A percentile compares a stretch with the other conserved stretches of the same genome.
Evolutionary conservation across 2,888 invertebrate genomes (phyloP).

Genomic region (Plagodis pulveraria): DNA sequence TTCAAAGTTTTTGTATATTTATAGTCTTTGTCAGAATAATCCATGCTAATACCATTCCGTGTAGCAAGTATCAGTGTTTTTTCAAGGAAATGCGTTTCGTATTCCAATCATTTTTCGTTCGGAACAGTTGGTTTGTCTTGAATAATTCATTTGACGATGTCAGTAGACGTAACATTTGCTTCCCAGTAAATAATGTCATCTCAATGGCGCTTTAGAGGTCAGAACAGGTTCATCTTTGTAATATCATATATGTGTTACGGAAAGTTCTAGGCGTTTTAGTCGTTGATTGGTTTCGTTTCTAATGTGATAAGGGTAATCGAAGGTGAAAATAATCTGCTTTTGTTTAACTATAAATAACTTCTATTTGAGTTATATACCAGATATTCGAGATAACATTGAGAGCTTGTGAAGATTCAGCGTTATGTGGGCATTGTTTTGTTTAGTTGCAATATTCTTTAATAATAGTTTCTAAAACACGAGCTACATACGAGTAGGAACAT

Average conservation of each 20-base stretch:
- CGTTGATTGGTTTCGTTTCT: background rate
- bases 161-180: slow-evolving; percentile 51
- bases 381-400: no score
- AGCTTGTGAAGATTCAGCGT: no score
- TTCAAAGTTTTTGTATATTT: slow-evolving; percentile 9
- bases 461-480: no score
- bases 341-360: no score
- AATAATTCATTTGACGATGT: slow-evolving; percentile 57
- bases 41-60: slow-evolving; percentile 17
- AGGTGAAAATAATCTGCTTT: no score
- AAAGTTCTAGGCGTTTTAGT: background rate
- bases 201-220: slow-evolving; percentile 37
- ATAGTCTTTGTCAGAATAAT: slow-evolving; percentile 5
- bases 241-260: slow-evolving; percentile 1
- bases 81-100: slow-evolving; percentile 50
- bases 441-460: no score
- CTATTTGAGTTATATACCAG: no score
- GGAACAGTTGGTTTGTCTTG: slow-evolving; percentile 44
- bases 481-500: no score
- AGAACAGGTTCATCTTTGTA: slow-evolving; percentile 11
- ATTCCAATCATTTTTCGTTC: slow-evolving; percentile 58
- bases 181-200: slow-evolving; percentile 35
- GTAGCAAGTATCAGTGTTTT: slow-evolving; percentile 29
- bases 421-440: no score
- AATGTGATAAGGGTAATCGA: background rate